Conservation (phyloP, 2,113 vertebrate genomes). For the Salvelinus namaycush region DNA sequence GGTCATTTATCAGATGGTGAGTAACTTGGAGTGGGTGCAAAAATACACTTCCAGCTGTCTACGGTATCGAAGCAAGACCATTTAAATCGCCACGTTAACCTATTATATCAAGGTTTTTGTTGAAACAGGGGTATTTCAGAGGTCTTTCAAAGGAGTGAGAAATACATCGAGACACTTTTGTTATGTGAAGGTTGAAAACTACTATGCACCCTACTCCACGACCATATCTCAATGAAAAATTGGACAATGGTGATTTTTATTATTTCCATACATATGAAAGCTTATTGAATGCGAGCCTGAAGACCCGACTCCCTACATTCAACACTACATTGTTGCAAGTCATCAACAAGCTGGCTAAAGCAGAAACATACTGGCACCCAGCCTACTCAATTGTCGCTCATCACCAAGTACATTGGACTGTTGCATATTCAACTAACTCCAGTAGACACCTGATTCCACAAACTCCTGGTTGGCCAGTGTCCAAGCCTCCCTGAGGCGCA, state of each 20-base stretch:
- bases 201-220: neutral
- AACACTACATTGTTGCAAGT: too few relatives aligned
- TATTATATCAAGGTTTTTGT: neutral
- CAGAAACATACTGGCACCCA: too few relatives aligned
- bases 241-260: neutral
- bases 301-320: neutral
- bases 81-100: constrained; percentile 10
- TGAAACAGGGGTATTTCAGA: neutral
- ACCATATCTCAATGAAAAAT: neutral
- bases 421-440: too few relatives aligned
- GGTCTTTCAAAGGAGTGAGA: constrained; percentile 1
- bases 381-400: too few relatives aligned
- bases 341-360: constrained; percentile 64
- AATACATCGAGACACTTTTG: constrained; percentile 16
- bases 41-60: constrained; percentile 18
- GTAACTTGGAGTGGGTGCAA: constrained; percentile 5
- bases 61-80: constrained; percentile 3
- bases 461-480: constrained; percentile 84
- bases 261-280: neutral
- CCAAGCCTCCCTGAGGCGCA: constrained; percentile 81
- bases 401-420: too few relatives aligned
- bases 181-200: neutral
- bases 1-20: constrained; percentile 35
- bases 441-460: constrained; percentile 75
- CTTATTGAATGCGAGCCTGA: neutral